These are phyloP conservation scores for Phyllopteryx taeniolatus DNA, from an alignment of 2,113 vertebrate species.

Conservation along the genomic window DNA sequence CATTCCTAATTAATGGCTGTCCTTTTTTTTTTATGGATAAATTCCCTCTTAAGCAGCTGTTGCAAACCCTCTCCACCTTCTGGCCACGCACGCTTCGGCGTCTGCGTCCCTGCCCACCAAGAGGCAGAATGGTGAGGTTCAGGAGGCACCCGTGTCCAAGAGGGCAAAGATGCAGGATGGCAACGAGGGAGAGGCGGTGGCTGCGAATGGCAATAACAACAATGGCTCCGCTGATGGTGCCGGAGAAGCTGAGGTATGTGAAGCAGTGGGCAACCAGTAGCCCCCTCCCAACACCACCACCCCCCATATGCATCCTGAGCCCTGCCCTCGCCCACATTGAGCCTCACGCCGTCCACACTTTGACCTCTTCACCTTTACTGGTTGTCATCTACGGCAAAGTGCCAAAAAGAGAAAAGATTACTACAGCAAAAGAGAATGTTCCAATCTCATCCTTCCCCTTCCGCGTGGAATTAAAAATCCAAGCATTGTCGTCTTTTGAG, in stretches of 20 bases:
- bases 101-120: constrained; percentile 95
- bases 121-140: constrained; percentile 85
- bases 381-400: constrained; percentile 71
- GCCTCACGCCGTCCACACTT: constrained; percentile 38
- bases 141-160: constrained; percentile 82
- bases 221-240: constrained; percentile 69
- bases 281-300: constrained; percentile 12
- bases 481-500: constrained; percentile 26
- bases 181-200: constrained; percentile 70
- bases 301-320: constrained; percentile 28
- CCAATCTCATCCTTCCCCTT: constrained; percentile 11
- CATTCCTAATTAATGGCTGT: no score
- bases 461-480: constrained; percentile 24
- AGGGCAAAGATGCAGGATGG: constrained; percentile 79
- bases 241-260: constrained; percentile 64
- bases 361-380: constrained; percentile 40
- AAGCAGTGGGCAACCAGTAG: constrained; percentile 83
- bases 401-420: not conserved
- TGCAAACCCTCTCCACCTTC: constrained; percentile 89
- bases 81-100: constrained; percentile 90
- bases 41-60: constrained; percentile 66
- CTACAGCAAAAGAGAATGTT: not conserved
- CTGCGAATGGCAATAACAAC: constrained; percentile 58
- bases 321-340: constrained; percentile 39
- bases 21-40: not conserved